Evolutionary conservation across 2,888 invertebrate genomes (phyloP).

Genomic region (Catocala fraxini): DNA sequence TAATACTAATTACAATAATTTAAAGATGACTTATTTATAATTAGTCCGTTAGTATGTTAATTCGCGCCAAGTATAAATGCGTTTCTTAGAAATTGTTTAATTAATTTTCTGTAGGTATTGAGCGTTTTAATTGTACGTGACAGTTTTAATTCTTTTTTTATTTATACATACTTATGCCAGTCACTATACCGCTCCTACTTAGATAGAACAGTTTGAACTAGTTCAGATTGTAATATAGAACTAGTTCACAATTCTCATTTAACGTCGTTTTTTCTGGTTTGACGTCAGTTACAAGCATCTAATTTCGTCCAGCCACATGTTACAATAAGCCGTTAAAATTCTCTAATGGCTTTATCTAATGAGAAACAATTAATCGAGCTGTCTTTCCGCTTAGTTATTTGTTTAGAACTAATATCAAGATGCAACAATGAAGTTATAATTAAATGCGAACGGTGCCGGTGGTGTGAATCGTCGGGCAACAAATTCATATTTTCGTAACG

Average conservation of each 20-base stretch:
- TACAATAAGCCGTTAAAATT: constrained; percentile 28
- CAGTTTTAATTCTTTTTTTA: too few relatives aligned
- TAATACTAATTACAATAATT: too few relatives aligned
- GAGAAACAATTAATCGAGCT: constrained; percentile 61
- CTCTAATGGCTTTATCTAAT: constrained; percentile 48
- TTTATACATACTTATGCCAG: neutral
- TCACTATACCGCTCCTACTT: constrained; percentile 3
- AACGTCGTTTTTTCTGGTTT: neutral
- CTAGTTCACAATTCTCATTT: constrained; percentile 5
- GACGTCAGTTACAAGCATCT: neutral
- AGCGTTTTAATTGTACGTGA: too few relatives aligned
- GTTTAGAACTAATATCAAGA: constrained; percentile 72
- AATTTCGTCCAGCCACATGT: constrained; percentile 11
- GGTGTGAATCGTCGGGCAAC: constrained; percentile 77
- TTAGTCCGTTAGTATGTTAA: too few relatives aligned
- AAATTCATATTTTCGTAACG: constrained; percentile 81
- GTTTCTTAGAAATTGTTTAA: too few relatives aligned
- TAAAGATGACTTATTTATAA: too few relatives aligned
- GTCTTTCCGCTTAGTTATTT: constrained; percentile 68
- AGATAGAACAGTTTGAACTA: constrained; percentile 7
- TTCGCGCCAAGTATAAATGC: too few relatives aligned
- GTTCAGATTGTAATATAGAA: neutral
- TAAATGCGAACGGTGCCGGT: constrained; percentile 72
- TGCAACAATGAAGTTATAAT: constrained; percentile 61
- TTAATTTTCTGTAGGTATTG: too few relatives aligned